A percentile compares a stretch with the other conserved stretches of the same genome.
Evolutionary conservation across 2,888 invertebrate species (phyloP).

Genomic region (Coremacera marginata): DNA sequence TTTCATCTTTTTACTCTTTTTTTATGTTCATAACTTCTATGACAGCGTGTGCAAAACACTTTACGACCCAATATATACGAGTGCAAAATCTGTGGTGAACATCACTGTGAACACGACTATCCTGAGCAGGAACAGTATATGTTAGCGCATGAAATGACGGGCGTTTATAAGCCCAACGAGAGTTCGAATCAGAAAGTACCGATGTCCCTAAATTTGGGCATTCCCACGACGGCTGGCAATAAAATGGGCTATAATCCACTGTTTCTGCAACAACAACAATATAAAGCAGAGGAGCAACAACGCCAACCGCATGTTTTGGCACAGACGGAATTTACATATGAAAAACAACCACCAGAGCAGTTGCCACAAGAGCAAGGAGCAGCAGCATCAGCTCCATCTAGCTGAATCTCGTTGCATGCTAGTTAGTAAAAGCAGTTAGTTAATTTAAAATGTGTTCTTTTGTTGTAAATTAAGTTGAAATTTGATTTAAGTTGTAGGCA

Average conservation of each 20-base stretch:
- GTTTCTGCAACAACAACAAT: slow-evolving; percentile 48
- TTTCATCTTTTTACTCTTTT: not conserved
- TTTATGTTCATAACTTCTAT: not conserved
- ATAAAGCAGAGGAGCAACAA: slow-evolving; percentile 34
- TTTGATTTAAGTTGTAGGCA: not conserved
- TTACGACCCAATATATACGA: slow-evolving; percentile 82
- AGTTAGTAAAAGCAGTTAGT: not conserved
- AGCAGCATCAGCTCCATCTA: slow-evolving; percentile 31
- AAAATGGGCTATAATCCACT: slow-evolving; percentile 57
- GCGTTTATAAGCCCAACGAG: slow-evolving; percentile 56
- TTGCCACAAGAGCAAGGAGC: slow-evolving; percentile 40
- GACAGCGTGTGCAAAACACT: slow-evolving; percentile 81
- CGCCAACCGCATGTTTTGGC: slow-evolving; percentile 39
- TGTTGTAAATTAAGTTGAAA: slow-evolving; percentile 24
- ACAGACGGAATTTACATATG: slow-evolving; percentile 51
- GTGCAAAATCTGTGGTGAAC: slow-evolving; percentile 80
- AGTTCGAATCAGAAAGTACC: slow-evolving; percentile 31
- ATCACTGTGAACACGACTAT: slow-evolving; percentile 79
- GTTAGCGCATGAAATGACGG: slow-evolving; percentile 66
- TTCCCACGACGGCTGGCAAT: slow-evolving; percentile 41
- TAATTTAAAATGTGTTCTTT: slow-evolving; percentile 24
- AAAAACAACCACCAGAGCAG: slow-evolving; percentile 45
- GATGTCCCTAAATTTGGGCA: slow-evolving; percentile 41
- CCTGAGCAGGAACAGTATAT: slow-evolving; percentile 71
- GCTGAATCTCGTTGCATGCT: slow-evolving; percentile 38